Conservation (phyloP, 2,888 invertebrate genomes). For the Drosophila cyrtoloma region DNA sequence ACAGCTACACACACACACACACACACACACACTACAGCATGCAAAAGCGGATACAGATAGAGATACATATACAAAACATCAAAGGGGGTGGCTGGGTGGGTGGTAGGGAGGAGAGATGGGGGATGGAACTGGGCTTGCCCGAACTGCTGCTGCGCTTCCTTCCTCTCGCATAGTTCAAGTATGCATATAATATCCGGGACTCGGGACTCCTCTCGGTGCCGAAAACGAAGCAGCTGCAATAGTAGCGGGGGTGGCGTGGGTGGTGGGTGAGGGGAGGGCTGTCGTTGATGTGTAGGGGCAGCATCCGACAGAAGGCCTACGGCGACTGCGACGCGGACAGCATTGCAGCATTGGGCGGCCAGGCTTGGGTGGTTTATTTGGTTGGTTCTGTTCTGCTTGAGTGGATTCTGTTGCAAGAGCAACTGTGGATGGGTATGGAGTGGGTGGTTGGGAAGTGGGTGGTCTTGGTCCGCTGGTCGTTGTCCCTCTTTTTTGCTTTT, state of each 20-base stretch:
- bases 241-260: background rate
- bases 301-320: slow-evolving; percentile 17
- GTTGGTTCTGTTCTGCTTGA: slow-evolving; percentile 55
- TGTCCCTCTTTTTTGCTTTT: slow-evolving; percentile 56
- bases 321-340: slow-evolving; percentile 30
- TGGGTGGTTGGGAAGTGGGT: slow-evolving; percentile 3
- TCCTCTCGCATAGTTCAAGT: slow-evolving; percentile 77
- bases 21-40: slow-evolving; percentile 50
- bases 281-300: background rate
- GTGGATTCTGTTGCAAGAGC: slow-evolving; percentile 50
- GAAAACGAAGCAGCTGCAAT: slow-evolving; percentile 67
- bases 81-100: background rate
- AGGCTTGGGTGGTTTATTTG: slow-evolving; percentile 22
- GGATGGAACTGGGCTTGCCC: slow-evolving; percentile 14
- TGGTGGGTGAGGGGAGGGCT: background rate
- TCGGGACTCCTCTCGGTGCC: slow-evolving; percentile 63
- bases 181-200: slow-evolving; percentile 80
- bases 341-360: slow-evolving; percentile 40
- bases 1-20: slow-evolving; percentile 19
- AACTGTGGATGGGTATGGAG: background rate
- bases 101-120: background rate
- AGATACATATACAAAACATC: slow-evolving; percentile 55
- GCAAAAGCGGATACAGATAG: slow-evolving; percentile 73
- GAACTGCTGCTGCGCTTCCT: slow-evolving; percentile 57
- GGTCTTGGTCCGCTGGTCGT: slow-evolving; percentile 32